These are phyloP conservation scores for Microvelia longipes DNA, from an alignment of 1,140 invertebrate species.

Conservation along the genomic window DNA sequence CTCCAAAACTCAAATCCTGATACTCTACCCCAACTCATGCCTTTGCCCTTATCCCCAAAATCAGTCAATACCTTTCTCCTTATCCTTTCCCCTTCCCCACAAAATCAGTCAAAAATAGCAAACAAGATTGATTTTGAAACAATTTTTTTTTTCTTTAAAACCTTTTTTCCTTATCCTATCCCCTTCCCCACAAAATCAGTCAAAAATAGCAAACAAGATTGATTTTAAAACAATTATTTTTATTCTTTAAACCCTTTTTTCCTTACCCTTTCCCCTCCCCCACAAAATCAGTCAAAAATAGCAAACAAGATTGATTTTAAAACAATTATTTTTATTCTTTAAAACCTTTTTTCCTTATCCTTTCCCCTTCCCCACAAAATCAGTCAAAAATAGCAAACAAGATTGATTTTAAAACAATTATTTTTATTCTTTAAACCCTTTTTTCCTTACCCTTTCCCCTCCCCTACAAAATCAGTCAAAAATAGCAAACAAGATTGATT, in stretches of 20 bases:
- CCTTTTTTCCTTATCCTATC: not conserved
- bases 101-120: slow-evolving; percentile 7
- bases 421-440: not conserved
- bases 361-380: slow-evolving; percentile 7
- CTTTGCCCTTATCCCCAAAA: not conserved
- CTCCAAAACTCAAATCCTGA: too few relatives aligned
- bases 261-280: too few relatives aligned
- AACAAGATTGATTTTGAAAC: not conserved
- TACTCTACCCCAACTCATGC: too few relatives aligned
- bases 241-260: too few relatives aligned
- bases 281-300: not conserved
- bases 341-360: not conserved
- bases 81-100: slow-evolving; percentile 1
- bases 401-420: not conserved
- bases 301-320: not conserved
- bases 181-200: not conserved
- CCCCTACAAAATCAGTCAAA: slow-evolving; percentile 7
- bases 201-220: not conserved
- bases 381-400: slow-evolving; percentile 8
- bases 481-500: slow-evolving; percentile 8
- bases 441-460: slow-evolving; percentile 2
- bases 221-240: not conserved
- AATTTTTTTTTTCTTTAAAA: slow-evolving; percentile 1
- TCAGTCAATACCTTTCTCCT: not conserved
- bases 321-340: not conserved